Base-by-base conservation (phyloP, 2,113 vertebrate species). In the Anolis carolinensis region DNA sequence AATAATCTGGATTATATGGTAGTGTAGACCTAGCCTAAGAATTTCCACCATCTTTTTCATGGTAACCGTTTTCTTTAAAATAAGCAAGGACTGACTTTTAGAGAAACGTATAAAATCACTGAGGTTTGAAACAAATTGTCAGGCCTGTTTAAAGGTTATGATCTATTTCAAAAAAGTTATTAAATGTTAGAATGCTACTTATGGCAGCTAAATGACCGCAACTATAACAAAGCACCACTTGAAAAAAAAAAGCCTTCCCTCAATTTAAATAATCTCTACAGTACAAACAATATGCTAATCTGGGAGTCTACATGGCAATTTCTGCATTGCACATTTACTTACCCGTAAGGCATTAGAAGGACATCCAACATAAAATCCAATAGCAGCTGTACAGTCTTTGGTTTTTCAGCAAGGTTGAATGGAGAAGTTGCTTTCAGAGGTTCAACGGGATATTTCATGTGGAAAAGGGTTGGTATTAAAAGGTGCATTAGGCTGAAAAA, bases 261-360 rank as follows among this genome's bases (percentile, higher is more conserved):
- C 55, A 89, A 50, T 14, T 1, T 39, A 4, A 44, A 5, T 44
- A 44, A 27, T 39, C 1, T 44, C 81, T 32, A 23, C 25, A 70
- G 70, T 25, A 52, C 18, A 6, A 67, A 84, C n/a, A n/a, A n/a
- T n/a, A 74, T 10, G 11, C 5, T 63, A 85, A 39, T 30, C 88
- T 50, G 2, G 18, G 25, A 81, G 0, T 0, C 48, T 2, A 44
- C 34, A 8, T 30, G n/a, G 0, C 80, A 20, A 77, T 67, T 8
- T 52, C 20, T 52, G 3, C 0, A 50, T 72, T 63, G n/a, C 68
- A 82, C 72, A 82, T 39, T 70, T 79, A 92, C 97, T 94, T 94
- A 99, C 99, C 99, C 99, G 72, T 99, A 99, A 96, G 99, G 99
- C 99, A 99, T 99, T 90, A 99, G 96, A 88, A 99, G 97, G 91